Conservation (phyloP, 2,113 vertebrate species). For the Lagenorhynchus albirostris region DNA sequence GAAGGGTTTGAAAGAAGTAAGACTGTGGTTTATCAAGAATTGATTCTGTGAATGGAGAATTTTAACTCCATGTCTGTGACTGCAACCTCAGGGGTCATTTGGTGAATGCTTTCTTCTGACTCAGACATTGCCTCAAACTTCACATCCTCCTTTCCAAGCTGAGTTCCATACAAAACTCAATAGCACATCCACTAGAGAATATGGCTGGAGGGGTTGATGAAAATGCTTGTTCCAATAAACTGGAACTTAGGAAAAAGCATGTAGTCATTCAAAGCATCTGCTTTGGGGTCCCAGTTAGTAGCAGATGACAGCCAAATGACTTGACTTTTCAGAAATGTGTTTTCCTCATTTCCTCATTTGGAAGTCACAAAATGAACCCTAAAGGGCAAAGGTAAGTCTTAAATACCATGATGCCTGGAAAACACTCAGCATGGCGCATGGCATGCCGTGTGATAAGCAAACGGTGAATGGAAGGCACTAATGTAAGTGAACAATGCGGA, state of each 20-base stretch:
- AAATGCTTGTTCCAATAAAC: background rate
- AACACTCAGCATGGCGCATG: background rate
- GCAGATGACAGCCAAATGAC: background rate
- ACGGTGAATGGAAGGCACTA: background rate
- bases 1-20: constrained; percentile 43
- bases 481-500: background rate
- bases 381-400: background rate
- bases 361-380: background rate
- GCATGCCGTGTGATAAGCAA: no score
- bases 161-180: background rate
- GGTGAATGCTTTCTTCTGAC: constrained; percentile 50
- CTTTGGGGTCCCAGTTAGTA: background rate
- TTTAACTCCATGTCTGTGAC: constrained; percentile 57
- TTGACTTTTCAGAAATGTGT: background rate
- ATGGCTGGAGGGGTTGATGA: background rate
- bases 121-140: background rate
- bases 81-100: constrained; percentile 56
- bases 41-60: constrained; percentile 60
- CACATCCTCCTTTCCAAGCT: background rate
- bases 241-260: background rate
- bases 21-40: constrained; percentile 61
- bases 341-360: background rate
- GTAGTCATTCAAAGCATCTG: background rate
- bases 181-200: background rate
- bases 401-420: background rate